Base-by-base conservation (phyloP, 2,113 vertebrate genomes). In the Megaleporinus macrocephalus region DNA sequence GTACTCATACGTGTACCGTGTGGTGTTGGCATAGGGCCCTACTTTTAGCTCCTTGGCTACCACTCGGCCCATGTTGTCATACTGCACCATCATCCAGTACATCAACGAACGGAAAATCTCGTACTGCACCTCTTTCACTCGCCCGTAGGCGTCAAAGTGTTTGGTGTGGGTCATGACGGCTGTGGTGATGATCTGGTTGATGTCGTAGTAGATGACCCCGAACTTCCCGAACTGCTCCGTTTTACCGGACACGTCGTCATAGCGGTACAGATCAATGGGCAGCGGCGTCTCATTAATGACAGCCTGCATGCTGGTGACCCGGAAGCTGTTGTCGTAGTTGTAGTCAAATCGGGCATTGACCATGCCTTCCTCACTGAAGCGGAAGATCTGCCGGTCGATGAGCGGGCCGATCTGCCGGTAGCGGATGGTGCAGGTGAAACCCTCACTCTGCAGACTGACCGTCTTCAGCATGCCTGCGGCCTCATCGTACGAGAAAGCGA, bases 41-140 rank as follows among this genome's bases (percentile, higher is more conserved):
- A 99, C 97, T 79, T 98, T 99, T 10, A 99, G 90, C 88, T 99
- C 98, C 83, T 98, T 98, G 87, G 96, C 95, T 65, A 99, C 96
- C 2, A 99, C 97, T n/a, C 98, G 94, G 0, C 98, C 98, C 97
- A 99, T 99, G 88, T 97, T 98, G 89, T 99, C 98, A 0, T 99
- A 99, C 83, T 97, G 97, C 80, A 99, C 96, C 9, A 97, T 98
- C 98, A 99, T 98, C 98, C 98, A 99, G 90, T 97, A 99, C 97
- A 99, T 98, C 61, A 99, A 96, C 0, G 98, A 99, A 80, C 98
- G 96, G 84, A 99, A 99, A 71, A 99, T 99, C 89, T 99, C 98
- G 0, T 99, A 99, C 72, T 99, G 98, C 10, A 99, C 96, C 81
- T 99, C 98, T 87, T 99, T 98, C 90, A 99, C 97, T 4, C 98